Evolutionary conservation across 2,797 vertebrate species (phyloP), one percentile per base, ranked within the genome.

Genomic region (Liparis tanakae): DNA sequence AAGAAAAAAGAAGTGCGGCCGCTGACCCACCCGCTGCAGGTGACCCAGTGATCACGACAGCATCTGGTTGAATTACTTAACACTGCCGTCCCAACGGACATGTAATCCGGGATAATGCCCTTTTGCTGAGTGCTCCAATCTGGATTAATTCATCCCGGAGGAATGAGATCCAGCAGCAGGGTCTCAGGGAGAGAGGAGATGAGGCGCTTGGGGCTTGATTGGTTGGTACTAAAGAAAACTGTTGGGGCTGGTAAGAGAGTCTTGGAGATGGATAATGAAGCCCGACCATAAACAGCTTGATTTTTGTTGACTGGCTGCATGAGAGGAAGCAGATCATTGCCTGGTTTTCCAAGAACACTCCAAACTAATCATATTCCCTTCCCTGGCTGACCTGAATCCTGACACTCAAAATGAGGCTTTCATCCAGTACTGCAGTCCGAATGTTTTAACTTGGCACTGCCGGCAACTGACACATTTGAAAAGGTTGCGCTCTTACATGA

Each of bases 61-160:
- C 95, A 95, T 95, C 94, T 95, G 95, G 83, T 92, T 91, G 87
- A 95, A 95, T 95, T 94, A 93, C 93, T 95, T 94, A 93, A 93
- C 90, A 91, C 92, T 87, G 90, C 92, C 83, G 74, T 92, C 92
- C 93, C 92, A 87, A 88, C 91, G 91, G 92, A 92, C 91, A 86
- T 94, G 94, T 94, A 95, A 95, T 95, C 94, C 83, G 68, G 91
- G 92, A 94, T 95, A 95, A 95, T 94, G 93, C 93, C 90, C 85
- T 92, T 94, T 94, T 93, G 90, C 90, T 86, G 94, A 94, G 93
- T 92, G 89, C 91, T 94, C 86, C 94, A 95, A 94, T 95, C 93
- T 94, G 91, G 91, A 93, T 95, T 92, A 94, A 95, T 88, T 90
- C 82, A 90, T 90, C 91, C 92, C 88, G 65, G 75, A 86, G 91